Conservation (phyloP, 2,797 vertebrate genomes). For the Miichthys miiuy region DNA sequence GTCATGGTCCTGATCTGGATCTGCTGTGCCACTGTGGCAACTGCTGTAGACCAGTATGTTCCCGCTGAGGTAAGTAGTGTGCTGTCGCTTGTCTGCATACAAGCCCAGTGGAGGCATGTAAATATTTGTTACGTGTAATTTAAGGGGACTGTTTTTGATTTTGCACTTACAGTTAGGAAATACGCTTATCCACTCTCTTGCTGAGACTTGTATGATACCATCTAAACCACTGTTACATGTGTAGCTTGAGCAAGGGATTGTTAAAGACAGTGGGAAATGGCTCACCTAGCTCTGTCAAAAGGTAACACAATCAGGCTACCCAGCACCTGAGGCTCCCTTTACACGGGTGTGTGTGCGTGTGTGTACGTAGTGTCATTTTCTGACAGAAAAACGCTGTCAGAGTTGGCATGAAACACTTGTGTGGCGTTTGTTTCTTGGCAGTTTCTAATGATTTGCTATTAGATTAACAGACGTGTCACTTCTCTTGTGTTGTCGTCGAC, state of each 20-base stretch:
- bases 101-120: neutral
- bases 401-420: too few relatives aligned
- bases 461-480: too few relatives aligned
- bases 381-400: too few relatives aligned
- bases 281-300: neutral
- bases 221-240: neutral
- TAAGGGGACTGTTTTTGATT: neutral
- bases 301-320: too few relatives aligned
- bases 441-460: too few relatives aligned
- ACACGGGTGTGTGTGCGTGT: too few relatives aligned
- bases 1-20: constrained; percentile 98
- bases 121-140: neutral
- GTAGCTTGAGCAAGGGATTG: neutral
- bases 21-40: constrained; percentile 97
- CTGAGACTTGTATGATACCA: neutral
- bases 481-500: too few relatives aligned
- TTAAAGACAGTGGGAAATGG: neutral
- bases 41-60: constrained; percentile 96
- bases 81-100: neutral
- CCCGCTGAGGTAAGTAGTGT: constrained; percentile 89
- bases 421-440: too few relatives aligned
- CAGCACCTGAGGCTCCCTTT: too few relatives aligned
- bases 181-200: neutral
- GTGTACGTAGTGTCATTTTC: too few relatives aligned
- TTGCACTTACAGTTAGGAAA: neutral